Base-by-base conservation (phyloP, 2,797 vertebrate genomes). In the Stomatorhinus walkeri region DNA sequence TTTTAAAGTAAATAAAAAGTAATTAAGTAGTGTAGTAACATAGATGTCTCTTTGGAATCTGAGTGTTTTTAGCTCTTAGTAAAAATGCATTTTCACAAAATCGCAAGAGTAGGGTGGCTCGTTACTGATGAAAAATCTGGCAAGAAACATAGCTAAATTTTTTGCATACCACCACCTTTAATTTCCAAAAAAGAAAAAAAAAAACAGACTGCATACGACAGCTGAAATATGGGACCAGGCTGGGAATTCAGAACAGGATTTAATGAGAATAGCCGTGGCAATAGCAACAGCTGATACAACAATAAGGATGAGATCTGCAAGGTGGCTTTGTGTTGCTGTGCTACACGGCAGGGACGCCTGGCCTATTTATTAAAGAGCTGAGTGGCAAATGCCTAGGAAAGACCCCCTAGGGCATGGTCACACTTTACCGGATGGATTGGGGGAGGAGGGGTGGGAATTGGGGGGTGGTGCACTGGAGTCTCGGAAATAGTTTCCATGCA, bases 401-500 rank as follows among this genome's bases (percentile, higher is more conserved):
- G n/a, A 14, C 81, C 28, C 19, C 40, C 61, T 83, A 68, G 79
- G 72, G 87, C 72, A 52, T 49, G 81, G 89, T 90, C 81, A 87
- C 87, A 43, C 46, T 88, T 85, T 52, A 85, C 54, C 16, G 79
- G 46, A 76, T 16, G 72, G 36, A 12, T 14, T n/a, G 85, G 7
- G 86, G 28, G 28, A 43, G 85, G 8, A 19, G 54, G 86, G 19
- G 54, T 40, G 52, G 54, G 84, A 85, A 54, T 46, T 46, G 49
- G n/a, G 51, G 51, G 49, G 12, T 28, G 51, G 51, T 56, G 52
- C 76, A 81, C 24, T 85, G 85, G 43, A 59, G 89, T 14, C 40
- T 19, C 76, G 52, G 87, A 87, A 88, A 89, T 89, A 89, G 76
- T 89, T 89, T 89, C 89, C 89, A 88, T 48, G 32, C 40, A 49